A percentile compares a stretch with the other conserved stretches of the same genome.
These are phyloP conservation scores for Chorisops tibialis DNA, from an alignment of 2,888 invertebrate genomes.

Conservation along the genomic window DNA sequence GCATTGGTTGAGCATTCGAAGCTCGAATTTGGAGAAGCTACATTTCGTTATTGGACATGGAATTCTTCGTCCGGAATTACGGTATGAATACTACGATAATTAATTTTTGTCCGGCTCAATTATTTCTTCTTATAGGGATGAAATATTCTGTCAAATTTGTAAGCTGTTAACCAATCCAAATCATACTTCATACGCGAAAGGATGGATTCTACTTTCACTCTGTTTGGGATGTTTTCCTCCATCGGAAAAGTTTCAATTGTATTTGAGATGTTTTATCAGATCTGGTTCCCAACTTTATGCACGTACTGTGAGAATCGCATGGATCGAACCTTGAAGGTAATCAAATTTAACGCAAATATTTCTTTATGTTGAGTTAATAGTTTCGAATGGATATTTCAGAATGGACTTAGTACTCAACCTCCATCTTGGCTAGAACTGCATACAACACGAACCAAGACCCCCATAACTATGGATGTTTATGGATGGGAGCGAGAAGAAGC, in stretches of 20 bases:
- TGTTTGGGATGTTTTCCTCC: slow-evolving; percentile 94
- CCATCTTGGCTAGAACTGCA: slow-evolving; percentile 90
- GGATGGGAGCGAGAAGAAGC: slow-evolving; percentile 78
- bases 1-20: slow-evolving; percentile 75
- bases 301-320: slow-evolving; percentile 81
- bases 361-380: background rate
- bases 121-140: slow-evolving; percentile 64
- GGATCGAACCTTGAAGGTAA: slow-evolving; percentile 67
- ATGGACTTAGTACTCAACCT: slow-evolving; percentile 86
- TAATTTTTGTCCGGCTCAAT: background rate
- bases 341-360: background rate
- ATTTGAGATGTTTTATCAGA: slow-evolving; percentile 81
- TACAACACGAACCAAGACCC: slow-evolving; percentile 78
- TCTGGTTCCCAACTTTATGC: slow-evolving; percentile 85
- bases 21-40: slow-evolving; percentile 86
- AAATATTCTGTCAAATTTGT: slow-evolving; percentile 90
- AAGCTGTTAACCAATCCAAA: slow-evolving; percentile 90
- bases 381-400: too few species aligned
- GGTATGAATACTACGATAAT: slow-evolving; percentile 57
- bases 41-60: slow-evolving; percentile 96
- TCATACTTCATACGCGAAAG: slow-evolving; percentile 80
- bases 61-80: slow-evolving; percentile 78
- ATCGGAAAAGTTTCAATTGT: slow-evolving; percentile 77
- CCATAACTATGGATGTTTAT: slow-evolving; percentile 83
- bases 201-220: slow-evolving; percentile 88